Evolutionary conservation across 2,797 vertebrate genomes (phyloP), one percentile per base, ranked within the genome.

Genomic region (Pseudotriccus pelzelni): DNA sequence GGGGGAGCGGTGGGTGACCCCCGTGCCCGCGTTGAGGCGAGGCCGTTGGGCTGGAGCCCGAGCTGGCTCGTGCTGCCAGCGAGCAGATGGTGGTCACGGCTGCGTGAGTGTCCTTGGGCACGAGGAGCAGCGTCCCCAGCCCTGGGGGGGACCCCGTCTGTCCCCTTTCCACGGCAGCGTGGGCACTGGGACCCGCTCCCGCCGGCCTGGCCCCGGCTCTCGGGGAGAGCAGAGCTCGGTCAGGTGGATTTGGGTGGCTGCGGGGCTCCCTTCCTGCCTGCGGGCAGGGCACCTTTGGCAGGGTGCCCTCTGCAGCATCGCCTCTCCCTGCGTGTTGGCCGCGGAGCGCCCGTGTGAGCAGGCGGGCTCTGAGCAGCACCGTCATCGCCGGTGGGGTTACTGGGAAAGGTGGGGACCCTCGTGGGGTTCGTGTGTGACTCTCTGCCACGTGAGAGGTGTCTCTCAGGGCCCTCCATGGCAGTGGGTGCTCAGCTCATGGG

Each of bases 21-120:
- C 55, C 1, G 0, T 28, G 58, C 69, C 37, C 0, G 39, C 0
- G 0, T 10, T 9, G 2, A 0, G 79, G 88, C 17, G 1, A 5
- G 30, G 89, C 28, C 0, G 10, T 14, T 3, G 73, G 3, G 0
- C 39, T 4, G 68, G 43, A 25, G 67, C 60, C 85, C 0, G 8
- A 27, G 80, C 86, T 60, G 92, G 60, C 60, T 36, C 1, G 7
- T 0, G 39, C 66, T 53, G 55, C 16, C 81, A 11, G 83, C 0
- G 50, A 95, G 87, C 92, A 92, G 91, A 89, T 84, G 87, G 77
- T 34, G 74, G 80, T 75, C 94, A 75, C 4, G 74, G 90, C 70
- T 93, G 75, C 15, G 2, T 81, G 92, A 13, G 1, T 15, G 77
- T 90, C 88, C 92, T 94, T 67, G 92, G 94, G 94, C 90, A 87